Percentiles rank a stretch among this genome's conserved stretches.
These are phyloP conservation scores for Temnothorax nylanderi DNA, from an alignment of 1,140 invertebrate genomes.

Conservation along the genomic window DNA sequence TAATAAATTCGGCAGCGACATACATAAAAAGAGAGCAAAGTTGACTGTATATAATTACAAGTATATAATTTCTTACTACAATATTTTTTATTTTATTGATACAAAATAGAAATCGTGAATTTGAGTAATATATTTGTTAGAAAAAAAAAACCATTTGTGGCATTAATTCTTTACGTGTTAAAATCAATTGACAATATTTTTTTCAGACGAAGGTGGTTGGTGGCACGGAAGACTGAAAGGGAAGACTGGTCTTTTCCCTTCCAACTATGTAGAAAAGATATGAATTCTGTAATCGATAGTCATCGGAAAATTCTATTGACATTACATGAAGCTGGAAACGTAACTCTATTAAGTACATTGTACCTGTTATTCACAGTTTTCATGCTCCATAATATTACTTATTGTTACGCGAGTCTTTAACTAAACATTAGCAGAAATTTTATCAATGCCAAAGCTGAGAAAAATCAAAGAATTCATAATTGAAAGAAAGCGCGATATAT, in stretches of 20 bases:
- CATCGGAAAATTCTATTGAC: not conserved
- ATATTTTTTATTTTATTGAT: not conserved
- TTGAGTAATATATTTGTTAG: not conserved
- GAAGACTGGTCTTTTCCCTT: conserved; percentile 89
- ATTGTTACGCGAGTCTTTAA: not conserved
- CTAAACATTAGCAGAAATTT: not conserved
- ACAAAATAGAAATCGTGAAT: conserved; percentile 9
- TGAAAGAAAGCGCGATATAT: conserved; percentile 7
- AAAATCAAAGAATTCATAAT: conserved; percentile 8
- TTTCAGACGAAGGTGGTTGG: conserved; percentile 90
- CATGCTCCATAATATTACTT: not conserved
- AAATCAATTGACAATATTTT: conserved; percentile 16
- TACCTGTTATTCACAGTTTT: conserved; percentile 17
- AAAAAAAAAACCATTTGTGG: not conserved
- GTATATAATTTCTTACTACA: not conserved
- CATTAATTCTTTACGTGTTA: not conserved
- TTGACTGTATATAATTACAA: not conserved
- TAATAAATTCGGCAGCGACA: not conserved
- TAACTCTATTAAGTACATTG: conserved; percentile 4
- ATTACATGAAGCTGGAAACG: not conserved
- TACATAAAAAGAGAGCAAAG: not conserved
- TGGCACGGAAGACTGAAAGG: conserved; percentile 88
- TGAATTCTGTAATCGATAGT: conserved; percentile 36
- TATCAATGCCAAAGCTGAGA: not conserved
- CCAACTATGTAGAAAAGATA: conserved; percentile 89